phyloP scores from a whole-genome alignment of 1,140 invertebrate species.

The Procambarus clarkii region DNA sequence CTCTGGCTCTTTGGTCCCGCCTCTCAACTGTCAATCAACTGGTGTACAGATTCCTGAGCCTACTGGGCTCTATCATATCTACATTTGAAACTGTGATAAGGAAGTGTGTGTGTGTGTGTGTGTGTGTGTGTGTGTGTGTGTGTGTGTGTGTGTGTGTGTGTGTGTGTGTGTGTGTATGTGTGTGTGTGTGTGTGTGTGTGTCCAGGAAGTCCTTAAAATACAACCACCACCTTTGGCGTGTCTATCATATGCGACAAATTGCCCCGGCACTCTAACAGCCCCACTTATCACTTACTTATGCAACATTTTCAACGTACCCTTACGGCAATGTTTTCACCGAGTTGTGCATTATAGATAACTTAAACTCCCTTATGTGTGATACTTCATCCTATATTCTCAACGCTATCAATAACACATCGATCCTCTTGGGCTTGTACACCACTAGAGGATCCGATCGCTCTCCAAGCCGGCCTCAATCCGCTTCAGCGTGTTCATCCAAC shows the following conservation, averaged over 20 bases:
- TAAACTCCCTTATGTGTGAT: conserved; percentile 35
- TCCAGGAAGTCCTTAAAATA: not conserved
- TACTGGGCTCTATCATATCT: no score
- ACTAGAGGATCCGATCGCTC: conserved; percentile 15
- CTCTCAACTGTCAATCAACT: no score
- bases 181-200: no score
- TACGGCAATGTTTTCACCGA: not conserved
- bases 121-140: no score
- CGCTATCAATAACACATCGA: conserved; percentile 29
- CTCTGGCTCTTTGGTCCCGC: no score
- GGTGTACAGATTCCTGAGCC: no score
- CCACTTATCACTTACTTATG: not conserved
- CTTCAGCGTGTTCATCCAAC: conserved; percentile 39
- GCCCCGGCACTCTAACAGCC: not conserved
- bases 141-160: no score
- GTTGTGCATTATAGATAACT: conserved; percentile 26
- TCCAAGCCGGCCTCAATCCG: conserved; percentile 7
- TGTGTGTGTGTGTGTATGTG: no score
- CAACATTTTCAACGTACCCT: not conserved
- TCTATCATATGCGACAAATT: not conserved
- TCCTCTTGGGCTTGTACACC: not conserved
- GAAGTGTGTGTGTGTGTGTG: no score
- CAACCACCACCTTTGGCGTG: not conserved
- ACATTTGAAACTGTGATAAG: no score
- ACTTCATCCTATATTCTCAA: conserved; percentile 13